Evolutionary conservation across 1,140 invertebrate species (phyloP), one percentile per base, ranked within the genome.

Genomic region (Chlorops oryzae): DNA sequence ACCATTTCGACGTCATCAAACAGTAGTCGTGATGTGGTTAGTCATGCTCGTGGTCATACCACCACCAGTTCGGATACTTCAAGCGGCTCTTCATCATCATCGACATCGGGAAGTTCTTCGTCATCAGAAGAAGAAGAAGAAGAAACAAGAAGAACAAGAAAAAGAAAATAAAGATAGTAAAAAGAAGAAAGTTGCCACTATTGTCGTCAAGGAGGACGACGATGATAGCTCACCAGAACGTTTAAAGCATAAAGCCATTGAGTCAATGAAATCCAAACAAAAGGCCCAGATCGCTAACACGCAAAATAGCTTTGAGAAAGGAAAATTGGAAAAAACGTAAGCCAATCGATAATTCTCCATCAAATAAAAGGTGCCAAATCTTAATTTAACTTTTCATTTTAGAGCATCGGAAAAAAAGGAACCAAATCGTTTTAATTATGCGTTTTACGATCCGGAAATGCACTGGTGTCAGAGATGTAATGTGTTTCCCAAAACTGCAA

Each of bases 391-490:
- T 13, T 40, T 0, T 21, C 12, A 40, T 21, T 17, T 12, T 12
- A 42, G 20, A 7, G 3, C 3, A 42, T 20, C 12, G 5, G 2
- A 22, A 9, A 12, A 5, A 42, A 42, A 43, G 18, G 45, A 55
- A 32, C 46, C 38, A 73, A 75, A 62, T 78, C 80, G 61, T 81
- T 65, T 82, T 70, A 88, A 88, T 78, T 86, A 86, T 63, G 81
- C 88, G 25, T 86, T 89, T 73, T 91, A 87, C 63, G 89, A 92
- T 74, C 86, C 87, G 1, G 87, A 90, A 73, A 83, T 88, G 75
- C 87, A 91, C 73, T 91, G 89, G 89, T 92, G 89, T 71, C 78
- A 85, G 47, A 78, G 84, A 39, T 92, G 89, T 73, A 83, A 89
- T 72, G 83, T 87, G 59, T 91, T 91, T 68, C 88, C 88, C 23